These are phyloP conservation scores for Dryobota labecula DNA, from an alignment of 2,888 invertebrate genomes.

Conservation along the genomic window DNA sequence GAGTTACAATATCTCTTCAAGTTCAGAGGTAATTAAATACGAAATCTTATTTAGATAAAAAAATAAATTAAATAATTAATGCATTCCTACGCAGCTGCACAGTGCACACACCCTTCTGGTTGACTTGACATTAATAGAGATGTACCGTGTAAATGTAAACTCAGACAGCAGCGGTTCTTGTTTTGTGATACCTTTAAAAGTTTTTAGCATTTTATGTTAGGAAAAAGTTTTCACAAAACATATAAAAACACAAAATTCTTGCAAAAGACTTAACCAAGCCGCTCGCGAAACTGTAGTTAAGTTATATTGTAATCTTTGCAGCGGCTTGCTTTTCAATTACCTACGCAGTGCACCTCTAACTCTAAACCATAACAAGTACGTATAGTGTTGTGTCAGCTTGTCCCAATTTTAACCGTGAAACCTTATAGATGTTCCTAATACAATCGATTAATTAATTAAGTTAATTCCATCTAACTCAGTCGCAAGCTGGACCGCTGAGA, in stretches of 20 bases:
- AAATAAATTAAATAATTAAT: constrained; percentile 21
- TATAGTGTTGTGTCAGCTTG: neutral
- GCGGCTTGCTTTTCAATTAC: neutral
- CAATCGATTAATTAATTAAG: constrained; percentile 29
- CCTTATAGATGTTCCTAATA: constrained; percentile 25
- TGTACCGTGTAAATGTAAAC: neutral
- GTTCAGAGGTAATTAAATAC: constrained; percentile 10
- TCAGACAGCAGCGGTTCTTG: neutral
- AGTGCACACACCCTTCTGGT: constrained; percentile 49
- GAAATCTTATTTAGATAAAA: constrained; percentile 4
- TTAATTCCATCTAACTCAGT: neutral
- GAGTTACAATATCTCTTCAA: constrained; percentile 3
- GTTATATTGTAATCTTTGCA: neutral
- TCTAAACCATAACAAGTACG: constrained; percentile 14
- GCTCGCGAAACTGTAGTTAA: neutral
- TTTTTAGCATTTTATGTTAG: neutral
- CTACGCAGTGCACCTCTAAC: no score
- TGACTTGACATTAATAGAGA: constrained; percentile 20
- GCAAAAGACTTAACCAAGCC: neutral
- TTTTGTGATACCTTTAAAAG: neutral
- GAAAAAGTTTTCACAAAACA: neutral
- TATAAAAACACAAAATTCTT: neutral
- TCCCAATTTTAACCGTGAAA: constrained; percentile 31
- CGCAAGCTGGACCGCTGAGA: neutral
- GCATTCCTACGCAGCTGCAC: constrained; percentile 27